Conservation (phyloP, 2,888 invertebrate genomes). For the Epicampocera succincta region DNA sequence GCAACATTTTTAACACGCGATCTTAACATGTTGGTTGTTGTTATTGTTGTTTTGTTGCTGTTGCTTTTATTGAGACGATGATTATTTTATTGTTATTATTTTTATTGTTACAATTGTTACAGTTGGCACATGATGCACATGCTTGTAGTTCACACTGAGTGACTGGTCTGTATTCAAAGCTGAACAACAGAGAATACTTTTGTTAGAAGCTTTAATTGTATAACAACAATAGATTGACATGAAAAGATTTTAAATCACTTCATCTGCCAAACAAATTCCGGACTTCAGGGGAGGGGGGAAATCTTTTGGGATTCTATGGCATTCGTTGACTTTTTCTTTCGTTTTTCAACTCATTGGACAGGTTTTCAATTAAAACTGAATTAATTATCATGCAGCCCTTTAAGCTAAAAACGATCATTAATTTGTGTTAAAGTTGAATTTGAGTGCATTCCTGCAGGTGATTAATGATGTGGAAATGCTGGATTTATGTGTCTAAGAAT, state of each 20-base stretch:
- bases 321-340: constrained; percentile 1
- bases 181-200: constrained; percentile 58
- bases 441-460: no score
- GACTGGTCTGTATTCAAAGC: not conserved
- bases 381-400: not conserved
- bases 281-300: not conserved
- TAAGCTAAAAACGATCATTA: no score
- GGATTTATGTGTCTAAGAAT: no score
- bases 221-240: not conserved
- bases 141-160: no score
- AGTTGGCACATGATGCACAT: constrained; percentile 38
- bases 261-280: constrained; percentile 22
- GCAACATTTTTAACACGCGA: constrained; percentile 65
- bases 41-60: constrained; percentile 11
- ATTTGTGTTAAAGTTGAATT: no score
- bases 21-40: constrained; percentile 42
- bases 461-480: no score
- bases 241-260: constrained; percentile 39
- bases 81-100: constrained; percentile 59
- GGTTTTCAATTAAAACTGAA: constrained; percentile 8
- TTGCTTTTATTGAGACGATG: constrained; percentile 39
- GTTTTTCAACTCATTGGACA: not conserved
- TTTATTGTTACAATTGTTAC: constrained; percentile 56
- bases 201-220: constrained; percentile 7
- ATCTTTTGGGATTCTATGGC: constrained; percentile 3